Percentiles rank a stretch among this genome's conserved stretches.
Evolutionary conservation across 2,888 invertebrate species (phyloP).

Genomic region (Troides oblongomaculatus): DNA sequence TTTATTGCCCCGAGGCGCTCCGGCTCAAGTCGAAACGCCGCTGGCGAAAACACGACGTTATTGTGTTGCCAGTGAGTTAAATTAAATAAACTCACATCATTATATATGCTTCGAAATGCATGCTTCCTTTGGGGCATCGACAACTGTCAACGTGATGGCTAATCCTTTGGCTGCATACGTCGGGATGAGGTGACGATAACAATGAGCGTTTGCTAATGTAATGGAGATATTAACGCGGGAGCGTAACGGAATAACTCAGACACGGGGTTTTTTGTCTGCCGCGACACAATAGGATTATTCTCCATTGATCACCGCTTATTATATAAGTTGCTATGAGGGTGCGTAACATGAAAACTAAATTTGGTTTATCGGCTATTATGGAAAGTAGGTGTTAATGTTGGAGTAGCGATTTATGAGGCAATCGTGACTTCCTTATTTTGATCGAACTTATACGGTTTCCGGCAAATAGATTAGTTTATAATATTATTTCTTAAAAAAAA

Average conservation of each 20-base stretch:
- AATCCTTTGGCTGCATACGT: slow-evolving; percentile 61
- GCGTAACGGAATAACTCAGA: slow-evolving; percentile 76
- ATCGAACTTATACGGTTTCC: slow-evolving; percentile 51
- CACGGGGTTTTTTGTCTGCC: slow-evolving; percentile 75
- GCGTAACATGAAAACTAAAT: slow-evolving; percentile 79
- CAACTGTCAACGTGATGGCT: slow-evolving; percentile 73
- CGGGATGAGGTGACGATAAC: slow-evolving; percentile 43
- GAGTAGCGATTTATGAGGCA: slow-evolving; percentile 69
- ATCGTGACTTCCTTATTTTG: slow-evolving; percentile 72
- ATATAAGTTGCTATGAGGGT: slow-evolving; percentile 77
- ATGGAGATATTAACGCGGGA: slow-evolving; percentile 77
- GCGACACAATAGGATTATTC: slow-evolving; percentile 78
- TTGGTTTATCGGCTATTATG: slow-evolving; percentile 80
- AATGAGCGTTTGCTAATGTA: slow-evolving; percentile 69
- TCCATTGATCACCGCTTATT: slow-evolving; percentile 80
- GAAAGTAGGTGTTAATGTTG: slow-evolving; percentile 79
- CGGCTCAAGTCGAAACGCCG: slow-evolving; percentile 64
- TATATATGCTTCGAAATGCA: slow-evolving; percentile 66
- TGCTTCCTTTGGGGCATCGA: slow-evolving; percentile 66
- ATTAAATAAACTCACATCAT: slow-evolving; percentile 77
- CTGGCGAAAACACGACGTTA: slow-evolving; percentile 74
- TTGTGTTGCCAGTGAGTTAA: slow-evolving; percentile 75
- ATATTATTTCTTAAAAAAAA: no score
- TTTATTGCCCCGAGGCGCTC: slow-evolving; percentile 79
- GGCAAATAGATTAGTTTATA: slow-evolving; percentile 15